Evolutionary conservation across 2,888 invertebrate species (phyloP), one percentile per base, ranked within the genome.

Genomic region (Xanthia icteritia): DNA sequence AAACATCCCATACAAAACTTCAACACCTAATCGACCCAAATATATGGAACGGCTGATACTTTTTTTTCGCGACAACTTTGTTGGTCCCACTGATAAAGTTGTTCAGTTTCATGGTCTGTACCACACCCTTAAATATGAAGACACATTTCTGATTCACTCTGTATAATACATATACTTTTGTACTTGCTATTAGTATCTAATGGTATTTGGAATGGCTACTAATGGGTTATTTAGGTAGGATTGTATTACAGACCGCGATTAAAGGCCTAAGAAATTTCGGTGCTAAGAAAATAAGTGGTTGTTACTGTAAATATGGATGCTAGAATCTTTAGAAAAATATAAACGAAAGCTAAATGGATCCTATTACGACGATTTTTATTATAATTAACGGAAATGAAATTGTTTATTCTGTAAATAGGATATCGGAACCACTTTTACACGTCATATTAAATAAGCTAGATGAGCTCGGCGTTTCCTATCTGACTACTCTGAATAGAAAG

Each of bases 191-290:
- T 74, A 74, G 15, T 74, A 60, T 54, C 4, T 81, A 85, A 74
- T 56, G 67, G 54, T 36, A 71, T 68, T 66, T 27, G 45, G n/a
- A 84, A 82, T 73, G 73, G 68, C 39, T 51, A 67, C 73, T 80
- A 66, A 82, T 80, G 58, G 70, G 9, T 67, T 71, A 54, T 70
- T 67, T 31, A 39, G 23, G 11, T 6, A n/a, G 58, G 39, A 58
- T 83, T 79, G 15, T 69, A 54, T 69, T 71, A 67, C 61, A 27
- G 36, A 9, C 5, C 48, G 4, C 66, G 54, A 74, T 70, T 63
- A 56, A 1, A 64, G 27, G 48, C 45, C 51, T 36, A 9, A 63
- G 48, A 84, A 45, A 65, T 79, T 60, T 58, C 39, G 45, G 36
- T 42, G 39, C n/a, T 48, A 23, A 56, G 48, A 65, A 69, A 42